A percentile compares a stretch with the other conserved stretches of the same genome.
These are phyloP conservation scores for Bambusicola thoracicus DNA, from an alignment of 2,113 vertebrate genomes.

Conservation along the genomic window DNA sequence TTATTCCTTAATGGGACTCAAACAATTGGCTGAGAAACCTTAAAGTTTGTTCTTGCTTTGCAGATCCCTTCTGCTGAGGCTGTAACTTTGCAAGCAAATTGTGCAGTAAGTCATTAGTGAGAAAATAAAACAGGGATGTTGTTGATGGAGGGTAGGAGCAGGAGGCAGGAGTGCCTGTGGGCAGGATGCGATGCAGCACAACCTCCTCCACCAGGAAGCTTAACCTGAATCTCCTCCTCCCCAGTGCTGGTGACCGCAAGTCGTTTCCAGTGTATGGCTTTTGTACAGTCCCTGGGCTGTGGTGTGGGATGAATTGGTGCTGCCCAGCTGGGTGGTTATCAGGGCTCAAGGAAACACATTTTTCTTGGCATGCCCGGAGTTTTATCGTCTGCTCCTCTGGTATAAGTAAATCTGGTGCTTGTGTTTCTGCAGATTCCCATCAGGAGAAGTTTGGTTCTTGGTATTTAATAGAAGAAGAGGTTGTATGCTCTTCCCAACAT, in stretches of 20 bases:
- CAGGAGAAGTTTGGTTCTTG: background rate
- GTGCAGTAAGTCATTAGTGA: background rate
- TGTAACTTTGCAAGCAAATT: rapidly evolving
- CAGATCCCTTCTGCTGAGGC: background rate
- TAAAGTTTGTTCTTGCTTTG: background rate
- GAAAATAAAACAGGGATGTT: background rate
- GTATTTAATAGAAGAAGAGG: background rate
- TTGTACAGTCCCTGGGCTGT: background rate
- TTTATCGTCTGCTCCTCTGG: background rate
- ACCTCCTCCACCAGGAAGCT: background rate
- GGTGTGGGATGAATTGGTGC: background rate
- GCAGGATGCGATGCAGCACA: background rate
- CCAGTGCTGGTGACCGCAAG: background rate
- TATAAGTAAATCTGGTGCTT: background rate
- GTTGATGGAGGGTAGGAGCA: background rate
- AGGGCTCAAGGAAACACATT: background rate
- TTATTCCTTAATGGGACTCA: background rate
- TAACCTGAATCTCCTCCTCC: background rate
- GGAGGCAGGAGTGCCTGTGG: background rate
- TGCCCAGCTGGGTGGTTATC: background rate
- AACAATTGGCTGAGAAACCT: background rate
- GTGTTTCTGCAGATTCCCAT: background rate
- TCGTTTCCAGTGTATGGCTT: background rate
- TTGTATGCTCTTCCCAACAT: background rate
- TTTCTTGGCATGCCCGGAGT: background rate